Conservation (phyloP, 2,797 vertebrate genomes). For the Dicrostonyx torquatus region DNA sequence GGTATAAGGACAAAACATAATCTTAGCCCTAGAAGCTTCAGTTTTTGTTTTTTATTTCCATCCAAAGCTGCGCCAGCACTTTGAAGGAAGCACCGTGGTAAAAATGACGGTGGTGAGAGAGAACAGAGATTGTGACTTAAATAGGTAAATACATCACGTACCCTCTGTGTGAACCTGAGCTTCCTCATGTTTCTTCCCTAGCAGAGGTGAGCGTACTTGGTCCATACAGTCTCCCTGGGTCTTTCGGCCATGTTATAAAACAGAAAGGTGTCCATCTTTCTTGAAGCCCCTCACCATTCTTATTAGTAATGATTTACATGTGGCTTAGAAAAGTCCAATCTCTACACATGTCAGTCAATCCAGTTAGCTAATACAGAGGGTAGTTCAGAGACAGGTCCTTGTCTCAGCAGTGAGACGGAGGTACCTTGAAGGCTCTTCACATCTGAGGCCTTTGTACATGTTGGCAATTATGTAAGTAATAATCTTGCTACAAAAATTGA, state of each 20-base stretch:
- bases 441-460: conserved; percentile 4
- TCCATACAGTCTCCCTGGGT: not conserved
- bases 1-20: conserved; percentile 29
- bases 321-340: not conserved
- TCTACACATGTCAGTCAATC: not conserved
- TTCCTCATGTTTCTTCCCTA: not conserved
- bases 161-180: not conserved
- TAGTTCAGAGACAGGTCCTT: not conserved
- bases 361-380: not conserved
- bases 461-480: not conserved
- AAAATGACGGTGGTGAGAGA: conserved; percentile 28
- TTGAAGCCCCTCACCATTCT: not conserved
- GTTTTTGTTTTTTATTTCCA: conserved; percentile 15
- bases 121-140: conserved; percentile 15
- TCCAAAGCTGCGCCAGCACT: not conserved
- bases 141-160: not conserved
- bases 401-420: not conserved
- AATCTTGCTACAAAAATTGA: not conserved
- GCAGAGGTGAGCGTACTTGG: not conserved
- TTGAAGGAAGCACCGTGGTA: conserved; percentile 11
- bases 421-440: not conserved
- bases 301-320: conserved; percentile 13
- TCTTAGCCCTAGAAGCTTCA: conserved; percentile 40
- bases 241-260: not conserved
- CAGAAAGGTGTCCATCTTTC: not conserved